Evolutionary conservation across 2,113 vertebrate species (phyloP).

Genomic region (Colinus virginianus): DNA sequence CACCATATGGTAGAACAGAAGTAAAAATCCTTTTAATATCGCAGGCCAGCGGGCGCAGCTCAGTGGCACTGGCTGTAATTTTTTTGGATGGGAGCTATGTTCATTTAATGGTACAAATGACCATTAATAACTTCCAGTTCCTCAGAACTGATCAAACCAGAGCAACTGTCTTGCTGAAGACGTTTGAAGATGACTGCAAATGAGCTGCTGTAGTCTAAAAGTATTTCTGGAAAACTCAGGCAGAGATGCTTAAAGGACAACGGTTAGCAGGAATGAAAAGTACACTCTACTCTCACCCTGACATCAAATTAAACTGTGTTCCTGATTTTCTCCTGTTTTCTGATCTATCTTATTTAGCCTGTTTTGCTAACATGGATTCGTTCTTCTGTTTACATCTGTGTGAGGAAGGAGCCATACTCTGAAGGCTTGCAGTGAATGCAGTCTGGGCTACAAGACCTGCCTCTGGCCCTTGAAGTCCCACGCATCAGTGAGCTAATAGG

Average conservation of each 20-base stretch:
- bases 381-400: neutral
- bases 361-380: neutral
- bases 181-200: neutral
- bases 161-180: neutral
- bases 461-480: neutral
- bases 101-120: neutral
- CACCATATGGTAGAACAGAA: neutral
- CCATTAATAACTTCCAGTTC: neutral
- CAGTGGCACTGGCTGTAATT: rapidly evolving
- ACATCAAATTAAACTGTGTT: neutral
- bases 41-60: neutral
- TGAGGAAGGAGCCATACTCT: neutral
- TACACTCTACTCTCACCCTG: neutral
- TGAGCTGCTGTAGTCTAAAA: neutral
- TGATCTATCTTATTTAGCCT: neutral
- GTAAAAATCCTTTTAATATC: neutral
- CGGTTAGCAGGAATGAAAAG: neutral
- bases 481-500: neutral
- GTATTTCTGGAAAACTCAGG: rapidly evolving
- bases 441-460: neutral
- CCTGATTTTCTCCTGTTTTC: neutral
- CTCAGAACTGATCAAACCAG: rapidly evolving
- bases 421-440: neutral
- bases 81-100: neutral
- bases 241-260: neutral